Percentiles rank a stretch among this genome's conserved stretches.
Evolutionary conservation across 2,113 vertebrate species (phyloP).

Genomic region (Poecilia latipinna): DNA sequence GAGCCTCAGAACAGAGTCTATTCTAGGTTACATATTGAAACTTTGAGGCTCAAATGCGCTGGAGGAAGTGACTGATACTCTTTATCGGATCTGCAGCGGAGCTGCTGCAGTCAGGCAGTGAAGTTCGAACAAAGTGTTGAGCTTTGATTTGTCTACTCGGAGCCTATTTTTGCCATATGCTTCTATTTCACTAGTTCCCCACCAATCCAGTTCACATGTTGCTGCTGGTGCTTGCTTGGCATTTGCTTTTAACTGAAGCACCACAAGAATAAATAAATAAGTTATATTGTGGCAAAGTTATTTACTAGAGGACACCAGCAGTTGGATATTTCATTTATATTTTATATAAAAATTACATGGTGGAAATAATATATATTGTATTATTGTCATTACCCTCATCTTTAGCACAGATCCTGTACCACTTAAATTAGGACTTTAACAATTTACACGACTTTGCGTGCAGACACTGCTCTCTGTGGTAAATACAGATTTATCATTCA

Average conservation of each 20-base stretch:
- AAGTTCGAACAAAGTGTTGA: not conserved
- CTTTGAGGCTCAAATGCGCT: slow-evolving; percentile 62
- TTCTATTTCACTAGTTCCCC: not conserved
- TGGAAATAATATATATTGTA: too few species aligned
- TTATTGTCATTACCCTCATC: too few species aligned
- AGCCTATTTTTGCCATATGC: not conserved
- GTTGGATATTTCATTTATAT: too few species aligned
- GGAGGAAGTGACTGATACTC: slow-evolving; percentile 32
- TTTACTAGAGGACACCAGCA: too few species aligned
- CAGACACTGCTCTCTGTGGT: too few species aligned
- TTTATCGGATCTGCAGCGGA: not conserved
- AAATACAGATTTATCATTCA: too few species aligned
- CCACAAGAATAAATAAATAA: not conserved
- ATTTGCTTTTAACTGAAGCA: not conserved
- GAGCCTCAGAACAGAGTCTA: slow-evolving; percentile 46
- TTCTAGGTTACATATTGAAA: slow-evolving; percentile 39
- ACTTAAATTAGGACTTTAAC: too few species aligned
- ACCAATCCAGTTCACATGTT: not conserved
- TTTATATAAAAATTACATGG: too few species aligned
- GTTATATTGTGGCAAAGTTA: too few species aligned
- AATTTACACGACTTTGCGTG: too few species aligned
- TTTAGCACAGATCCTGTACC: too few species aligned
- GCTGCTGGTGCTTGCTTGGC: not conserved
- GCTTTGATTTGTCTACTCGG: not conserved
- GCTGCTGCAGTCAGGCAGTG: slow-evolving; percentile 5